These are phyloP conservation scores for Andrena camellia DNA, from an alignment of 2,888 invertebrate genomes.

Conservation along the genomic window DNA sequence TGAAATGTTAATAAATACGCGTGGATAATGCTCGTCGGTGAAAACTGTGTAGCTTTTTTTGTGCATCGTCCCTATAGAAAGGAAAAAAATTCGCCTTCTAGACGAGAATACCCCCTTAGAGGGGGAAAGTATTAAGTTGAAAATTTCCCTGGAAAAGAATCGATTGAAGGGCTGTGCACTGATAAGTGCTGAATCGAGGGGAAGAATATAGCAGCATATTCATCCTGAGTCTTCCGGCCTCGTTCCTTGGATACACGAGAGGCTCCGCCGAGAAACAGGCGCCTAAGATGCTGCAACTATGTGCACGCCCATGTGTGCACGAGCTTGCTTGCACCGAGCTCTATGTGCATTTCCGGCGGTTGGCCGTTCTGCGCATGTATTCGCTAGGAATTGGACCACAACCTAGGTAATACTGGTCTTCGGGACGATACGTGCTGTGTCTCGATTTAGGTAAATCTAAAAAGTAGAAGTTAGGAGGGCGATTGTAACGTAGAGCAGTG, in stretches of 20 bases:
- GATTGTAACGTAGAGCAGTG: too few species aligned
- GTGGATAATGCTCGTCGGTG: too few species aligned
- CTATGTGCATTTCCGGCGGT: conserved; percentile 56
- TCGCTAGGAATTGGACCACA: conserved; percentile 60
- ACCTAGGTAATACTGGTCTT: conserved; percentile 52
- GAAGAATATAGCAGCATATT: conserved; percentile 1
- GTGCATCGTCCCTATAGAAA: too few species aligned
- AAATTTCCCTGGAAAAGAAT: too few species aligned
- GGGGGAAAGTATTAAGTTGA: too few species aligned
- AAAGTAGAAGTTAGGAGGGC: not conserved
- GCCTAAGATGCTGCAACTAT: conserved; percentile 26
- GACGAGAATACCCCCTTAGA: too few species aligned
- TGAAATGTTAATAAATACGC: too few species aligned
- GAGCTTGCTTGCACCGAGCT: conserved; percentile 39
- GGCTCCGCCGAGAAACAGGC: conserved; percentile 18
- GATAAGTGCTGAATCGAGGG: not conserved
- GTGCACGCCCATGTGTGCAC: conserved; percentile 19
- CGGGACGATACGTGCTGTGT: conserved; percentile 4
- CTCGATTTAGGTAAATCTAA: not conserved
- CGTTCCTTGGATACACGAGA: conserved; percentile 12
- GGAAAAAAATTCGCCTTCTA: too few species aligned
- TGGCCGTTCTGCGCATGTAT: conserved; percentile 50
- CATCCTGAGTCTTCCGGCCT: conserved; percentile 16
- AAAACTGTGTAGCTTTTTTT: too few species aligned
- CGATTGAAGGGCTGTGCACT: too few species aligned